Evolutionary conservation across 2,113 vertebrate genomes (phyloP), one percentile per base, ranked within the genome.

Genomic region (Boleophthalmus pectinirostris): DNA sequence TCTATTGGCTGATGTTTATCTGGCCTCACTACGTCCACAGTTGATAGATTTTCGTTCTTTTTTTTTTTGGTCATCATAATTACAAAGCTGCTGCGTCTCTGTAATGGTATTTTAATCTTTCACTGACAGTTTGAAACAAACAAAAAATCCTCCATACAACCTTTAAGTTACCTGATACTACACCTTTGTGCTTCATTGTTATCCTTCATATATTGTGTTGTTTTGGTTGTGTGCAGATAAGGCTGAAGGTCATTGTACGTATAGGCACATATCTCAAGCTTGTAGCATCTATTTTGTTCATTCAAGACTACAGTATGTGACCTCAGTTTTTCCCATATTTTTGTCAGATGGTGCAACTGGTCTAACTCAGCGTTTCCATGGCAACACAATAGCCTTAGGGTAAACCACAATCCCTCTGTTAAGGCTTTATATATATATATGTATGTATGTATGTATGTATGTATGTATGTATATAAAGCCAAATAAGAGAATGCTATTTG

Each of bases 401-500:
- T 60, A 33, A 33, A 60, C 14, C 24, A 29, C 24, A 24, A 14
- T 23, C 56, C 56, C 56, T 12, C 15, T 33, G 57, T 16, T 13
- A 60, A n/a, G 60, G 13, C n/a, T n/a, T n/a, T n/a, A n/a, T n/a
- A n/a, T n/a, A n/a, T n/a, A n/a, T n/a, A n/a, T n/a, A n/a, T n/a
- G n/a, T n/a, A n/a, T n/a, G n/a, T n/a, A n/a, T n/a, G n/a, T n/a
- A n/a, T n/a, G n/a, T n/a, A n/a, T n/a, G n/a, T n/a, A n/a, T n/a
- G n/a, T n/a, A n/a, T n/a, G n/a, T n/a, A n/a, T n/a, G n/a, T n/a
- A n/a, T n/a, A n/a, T n/a, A n/a, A n/a, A n/a, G n/a, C 25, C 58
- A 61, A 61, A 33, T 13, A 33, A 61, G 10, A 57, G 21, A 61
- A 58, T 2, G 71, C 81, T 10, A 43, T 84, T 83, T 66, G n/a